phyloP scores from a whole-genome alignment of 2,888 invertebrate species.

The Hoplodrina ambigua region DNA sequence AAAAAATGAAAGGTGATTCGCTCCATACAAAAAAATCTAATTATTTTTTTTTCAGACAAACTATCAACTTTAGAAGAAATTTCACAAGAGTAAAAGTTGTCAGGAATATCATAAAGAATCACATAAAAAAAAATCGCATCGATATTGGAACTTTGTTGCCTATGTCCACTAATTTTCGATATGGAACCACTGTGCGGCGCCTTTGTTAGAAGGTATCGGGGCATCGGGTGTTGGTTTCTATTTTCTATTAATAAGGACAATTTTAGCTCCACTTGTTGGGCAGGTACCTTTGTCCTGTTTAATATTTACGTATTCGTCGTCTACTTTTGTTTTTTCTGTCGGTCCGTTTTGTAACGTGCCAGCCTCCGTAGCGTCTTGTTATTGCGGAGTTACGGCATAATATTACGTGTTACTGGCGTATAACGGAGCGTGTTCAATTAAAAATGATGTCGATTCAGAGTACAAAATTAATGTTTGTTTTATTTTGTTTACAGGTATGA shows the following conservation, averaged over 20 bases:
- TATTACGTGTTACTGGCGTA: constrained; percentile 23
- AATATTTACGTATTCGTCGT: constrained; percentile 66
- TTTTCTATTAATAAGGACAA: constrained; percentile 72
- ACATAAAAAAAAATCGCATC: too few species aligned
- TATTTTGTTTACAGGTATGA: constrained; percentile 62
- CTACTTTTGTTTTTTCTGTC: constrained; percentile 30
- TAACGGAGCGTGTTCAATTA: constrained; percentile 36
- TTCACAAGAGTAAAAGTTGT: too few species aligned
- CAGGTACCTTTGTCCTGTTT: constrained; percentile 62
- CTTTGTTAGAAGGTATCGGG: constrained; percentile 61
- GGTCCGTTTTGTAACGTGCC: constrained; percentile 14
- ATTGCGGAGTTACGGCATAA: constrained; percentile 32
- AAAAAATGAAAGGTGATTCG: too few species aligned
- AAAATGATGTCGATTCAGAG: constrained; percentile 42
- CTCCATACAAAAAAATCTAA: too few species aligned
- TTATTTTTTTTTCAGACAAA: too few species aligned
- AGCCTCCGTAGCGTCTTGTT: constrained; percentile 34
- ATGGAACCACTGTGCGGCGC: too few species aligned
- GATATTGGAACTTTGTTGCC: too few species aligned
- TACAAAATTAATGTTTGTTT: constrained; percentile 62
- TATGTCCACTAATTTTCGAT: too few species aligned
- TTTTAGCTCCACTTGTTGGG: constrained; percentile 70
- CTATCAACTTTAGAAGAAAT: too few species aligned
- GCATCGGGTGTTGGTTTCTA: constrained; percentile 57
- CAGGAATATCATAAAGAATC: too few species aligned